phyloP scores from a whole-genome alignment of 2,797 vertebrate species.

The Cephalopachus bancanus region DNA sequence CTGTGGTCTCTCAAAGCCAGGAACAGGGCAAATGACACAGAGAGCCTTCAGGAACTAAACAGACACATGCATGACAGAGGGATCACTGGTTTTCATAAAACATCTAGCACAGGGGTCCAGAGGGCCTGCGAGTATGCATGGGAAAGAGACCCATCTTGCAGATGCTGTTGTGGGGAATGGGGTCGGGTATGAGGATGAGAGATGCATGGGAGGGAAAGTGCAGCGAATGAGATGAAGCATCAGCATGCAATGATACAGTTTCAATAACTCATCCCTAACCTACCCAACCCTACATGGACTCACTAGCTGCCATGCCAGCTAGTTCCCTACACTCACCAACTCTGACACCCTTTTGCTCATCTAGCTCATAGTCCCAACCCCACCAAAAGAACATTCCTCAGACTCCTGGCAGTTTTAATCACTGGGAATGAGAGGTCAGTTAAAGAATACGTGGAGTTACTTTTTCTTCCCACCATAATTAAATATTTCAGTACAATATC shows the following conservation, averaged over 20 bases:
- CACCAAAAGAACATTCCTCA: neutral
- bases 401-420: neutral
- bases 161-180: slow-evolving; percentile 13
- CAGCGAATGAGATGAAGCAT: slow-evolving; percentile 42
- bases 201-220: neutral
- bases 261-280: neutral
- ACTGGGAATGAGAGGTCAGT: neutral
- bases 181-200: neutral
- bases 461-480: slow-evolving; percentile 37
- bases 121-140: neutral
- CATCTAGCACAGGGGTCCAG: slow-evolving; percentile 13
- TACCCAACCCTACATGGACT: accelerated
- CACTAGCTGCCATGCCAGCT: no score
- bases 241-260: slow-evolving; percentile 58
- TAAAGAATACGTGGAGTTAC: neutral
- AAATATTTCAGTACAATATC: neutral
- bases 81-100: neutral
- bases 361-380: neutral
- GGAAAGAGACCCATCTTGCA: slow-evolving; percentile 19
- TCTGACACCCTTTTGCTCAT: neutral
- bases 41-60: slow-evolving; percentile 10
- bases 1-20: slow-evolving; percentile 50
- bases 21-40: neutral
- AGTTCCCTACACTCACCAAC: neutral
- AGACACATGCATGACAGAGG: slow-evolving; percentile 69